Percentiles rank a stretch among this genome's conserved stretches.
Evolutionary conservation across 2,113 vertebrate genomes (phyloP).

Genomic region (Vulpes lagopus): DNA sequence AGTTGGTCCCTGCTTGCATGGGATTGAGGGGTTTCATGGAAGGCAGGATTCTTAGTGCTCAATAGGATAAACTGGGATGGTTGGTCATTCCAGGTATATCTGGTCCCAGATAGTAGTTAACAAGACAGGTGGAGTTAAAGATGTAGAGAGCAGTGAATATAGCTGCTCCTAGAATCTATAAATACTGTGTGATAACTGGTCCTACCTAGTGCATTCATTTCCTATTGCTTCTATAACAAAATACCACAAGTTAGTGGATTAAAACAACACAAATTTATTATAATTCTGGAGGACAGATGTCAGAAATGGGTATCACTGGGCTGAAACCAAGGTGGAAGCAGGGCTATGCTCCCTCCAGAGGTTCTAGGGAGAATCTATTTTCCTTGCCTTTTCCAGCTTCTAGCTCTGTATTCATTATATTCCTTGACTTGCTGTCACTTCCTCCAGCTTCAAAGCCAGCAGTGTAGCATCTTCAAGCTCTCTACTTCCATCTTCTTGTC

Average conservation of each 20-base stretch:
- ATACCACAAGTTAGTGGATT: neutral
- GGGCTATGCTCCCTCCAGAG: neutral
- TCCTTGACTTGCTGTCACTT: neutral
- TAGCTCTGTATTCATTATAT: neutral
- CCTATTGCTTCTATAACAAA: neutral
- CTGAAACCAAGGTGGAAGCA: neutral
- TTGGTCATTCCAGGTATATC: neutral
- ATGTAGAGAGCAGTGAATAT: neutral
- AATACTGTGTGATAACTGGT: neutral
- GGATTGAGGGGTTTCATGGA: neutral
- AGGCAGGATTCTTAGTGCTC: neutral
- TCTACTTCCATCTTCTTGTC: neutral
- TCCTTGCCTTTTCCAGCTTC: neutral
- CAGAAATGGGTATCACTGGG: neutral
- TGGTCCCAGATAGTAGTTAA: neutral
- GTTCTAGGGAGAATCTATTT: neutral
- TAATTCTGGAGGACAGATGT: neutral
- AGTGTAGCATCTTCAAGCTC: neutral
- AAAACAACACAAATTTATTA: conserved; percentile 21
- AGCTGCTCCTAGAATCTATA: neutral
- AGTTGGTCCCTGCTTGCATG: neutral
- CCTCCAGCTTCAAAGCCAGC: neutral
- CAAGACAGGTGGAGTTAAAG: neutral
- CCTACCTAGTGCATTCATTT: neutral
- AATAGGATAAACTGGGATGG: neutral